phyloP scores from a whole-genome alignment of 1,140 invertebrate genomes.

The Aphidius gifuensis region DNA sequence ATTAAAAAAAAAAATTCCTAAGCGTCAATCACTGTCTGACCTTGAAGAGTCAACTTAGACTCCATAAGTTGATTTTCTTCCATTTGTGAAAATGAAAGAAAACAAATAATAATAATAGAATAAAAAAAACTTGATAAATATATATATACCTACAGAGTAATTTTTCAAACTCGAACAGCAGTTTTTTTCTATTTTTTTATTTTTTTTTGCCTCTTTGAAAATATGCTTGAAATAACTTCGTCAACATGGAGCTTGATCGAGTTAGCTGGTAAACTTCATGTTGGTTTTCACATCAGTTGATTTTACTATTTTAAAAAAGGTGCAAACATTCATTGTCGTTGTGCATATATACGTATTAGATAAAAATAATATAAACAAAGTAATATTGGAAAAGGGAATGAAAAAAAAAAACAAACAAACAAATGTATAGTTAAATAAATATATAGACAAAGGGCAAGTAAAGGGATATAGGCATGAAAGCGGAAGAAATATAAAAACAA shows the following conservation, averaged over 20 bases:
- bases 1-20: constrained; percentile 8
- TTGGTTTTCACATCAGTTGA: too few relatives aligned
- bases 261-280: constrained; percentile 1
- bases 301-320: too few relatives aligned
- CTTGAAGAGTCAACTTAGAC: not conserved
- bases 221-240: constrained; percentile 2
- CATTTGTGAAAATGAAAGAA: not conserved
- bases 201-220: too few relatives aligned
- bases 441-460: not conserved
- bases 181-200: too few relatives aligned
- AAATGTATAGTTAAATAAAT: not conserved
- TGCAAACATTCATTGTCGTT: too few relatives aligned
- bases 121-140: constrained; percentile 1
- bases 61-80: not conserved
- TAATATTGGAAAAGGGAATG: too few relatives aligned
- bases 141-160: not conserved
- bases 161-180: too few relatives aligned
- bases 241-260: constrained; percentile 8
- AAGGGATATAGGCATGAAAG: not conserved
- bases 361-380: too few relatives aligned
- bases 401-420: too few relatives aligned
- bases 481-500: too few relatives aligned
- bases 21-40: constrained; percentile 13
- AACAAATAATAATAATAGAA: not conserved
- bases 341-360: too few relatives aligned